Evolutionary conservation across 2,888 invertebrate genomes (phyloP).

Genomic region (Philereme vetulata): DNA sequence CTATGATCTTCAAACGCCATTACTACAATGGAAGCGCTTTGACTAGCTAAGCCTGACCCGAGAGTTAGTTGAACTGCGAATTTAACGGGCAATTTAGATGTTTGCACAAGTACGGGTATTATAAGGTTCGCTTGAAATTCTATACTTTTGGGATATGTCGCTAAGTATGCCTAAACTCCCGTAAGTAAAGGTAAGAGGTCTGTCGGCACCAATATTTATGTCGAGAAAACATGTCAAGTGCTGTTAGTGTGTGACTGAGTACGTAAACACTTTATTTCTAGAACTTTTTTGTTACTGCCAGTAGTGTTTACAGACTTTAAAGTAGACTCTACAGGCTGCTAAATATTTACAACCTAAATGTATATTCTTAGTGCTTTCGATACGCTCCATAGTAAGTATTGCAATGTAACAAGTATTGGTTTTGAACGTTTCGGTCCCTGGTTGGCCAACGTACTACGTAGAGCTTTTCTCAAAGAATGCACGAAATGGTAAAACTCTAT

Average conservation of each 20-base stretch:
- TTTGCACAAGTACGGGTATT: slow-evolving; percentile 27
- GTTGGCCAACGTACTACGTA: too few species aligned
- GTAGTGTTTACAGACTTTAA: too few species aligned
- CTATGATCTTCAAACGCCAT: slow-evolving; percentile 33
- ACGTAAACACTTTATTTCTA: background rate
- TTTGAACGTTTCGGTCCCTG: too few species aligned
- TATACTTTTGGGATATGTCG: slow-evolving; percentile 32
- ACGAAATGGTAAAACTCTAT: too few species aligned
- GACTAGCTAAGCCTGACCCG: slow-evolving; percentile 34
- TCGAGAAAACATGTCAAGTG: slow-evolving; percentile 36
- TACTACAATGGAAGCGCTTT: slow-evolving; percentile 34
- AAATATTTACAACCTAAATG: too few species aligned
- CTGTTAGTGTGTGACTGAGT: slow-evolving; percentile 29
- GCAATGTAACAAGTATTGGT: too few species aligned
- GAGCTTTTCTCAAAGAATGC: too few species aligned
- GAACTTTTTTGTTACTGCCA: too few species aligned
- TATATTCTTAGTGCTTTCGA: too few species aligned
- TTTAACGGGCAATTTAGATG: slow-evolving; percentile 31
- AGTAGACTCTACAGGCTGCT: too few species aligned
- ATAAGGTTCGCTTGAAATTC: slow-evolving; percentile 34
- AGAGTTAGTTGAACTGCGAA: slow-evolving; percentile 35
- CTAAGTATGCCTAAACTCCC: slow-evolving; percentile 31
- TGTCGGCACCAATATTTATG: slow-evolving; percentile 36
- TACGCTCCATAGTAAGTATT: too few species aligned
- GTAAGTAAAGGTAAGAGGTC: slow-evolving; percentile 36